Base-by-base conservation (phyloP, 2,888 invertebrate species). In the Tinea pellionella region DNA sequence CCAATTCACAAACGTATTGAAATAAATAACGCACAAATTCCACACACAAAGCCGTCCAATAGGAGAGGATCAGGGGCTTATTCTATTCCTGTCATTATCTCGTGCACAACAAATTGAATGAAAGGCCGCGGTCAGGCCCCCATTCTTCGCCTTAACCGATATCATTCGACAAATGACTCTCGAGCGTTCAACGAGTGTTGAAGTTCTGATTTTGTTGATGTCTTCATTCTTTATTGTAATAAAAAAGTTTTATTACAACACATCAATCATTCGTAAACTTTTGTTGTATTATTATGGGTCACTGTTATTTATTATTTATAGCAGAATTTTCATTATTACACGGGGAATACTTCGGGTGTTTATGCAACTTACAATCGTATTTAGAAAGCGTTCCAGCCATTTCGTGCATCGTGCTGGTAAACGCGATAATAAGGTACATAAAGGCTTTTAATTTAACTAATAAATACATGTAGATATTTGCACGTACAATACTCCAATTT, bases 61-160 rank as follows among this genome's bases (percentile, higher is more conserved):
- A 53, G 19, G 53, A 19, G 24, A 24, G 53, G 53, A 53, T 53
- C 53, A 24, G 16, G 24, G 51, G 32, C 32, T 57, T 32, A 57
- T 57, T 57, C 32, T 29, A 16, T 32, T 57, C 19, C 32, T 63
- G 63, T 68, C 66, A 67, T 68, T 67, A 68, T 63, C 59, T 63
- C 61, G 61, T 57, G 58, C 59, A 63, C 62, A 63, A 63, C 65
- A 68, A 67, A 68, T 68, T 68, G 68, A 67, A 68, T 68, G 67
- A 68, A 68, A 67, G 19, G 53, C 16, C 57, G 57, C 32, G 32
- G 57, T 57, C 57, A 32, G 19, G 13, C 2, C 24, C n/a, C 32
- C 11, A 32, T 32, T 32, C 57, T 57, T 32, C 19, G 19, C 32
- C 19, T 57, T 32, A 57, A 57, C 57, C 19, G 57, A 32, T 32